These are phyloP conservation scores for Lutjanus erythropterus DNA, from an alignment of 2,113 vertebrate species.

Conservation along the genomic window DNA sequence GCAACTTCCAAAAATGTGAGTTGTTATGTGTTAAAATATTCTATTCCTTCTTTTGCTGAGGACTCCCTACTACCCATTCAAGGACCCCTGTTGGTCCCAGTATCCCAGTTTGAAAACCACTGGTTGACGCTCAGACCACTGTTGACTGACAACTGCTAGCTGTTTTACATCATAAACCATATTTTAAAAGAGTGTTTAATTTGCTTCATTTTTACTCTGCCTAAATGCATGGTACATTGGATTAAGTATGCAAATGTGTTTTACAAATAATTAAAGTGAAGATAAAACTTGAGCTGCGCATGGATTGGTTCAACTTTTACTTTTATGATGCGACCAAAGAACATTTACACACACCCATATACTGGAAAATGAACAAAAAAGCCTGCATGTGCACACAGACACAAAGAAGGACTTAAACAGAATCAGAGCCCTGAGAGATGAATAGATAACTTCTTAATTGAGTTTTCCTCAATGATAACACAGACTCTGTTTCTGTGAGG, in stretches of 20 bases:
- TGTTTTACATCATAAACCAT: background rate
- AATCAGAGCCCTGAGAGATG: slow-evolving; percentile 20
- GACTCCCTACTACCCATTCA: no score
- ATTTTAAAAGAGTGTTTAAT: background rate
- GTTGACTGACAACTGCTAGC: no score
- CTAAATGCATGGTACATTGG: background rate
- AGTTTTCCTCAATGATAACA: slow-evolving; percentile 56
- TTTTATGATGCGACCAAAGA: slow-evolving; percentile 16
- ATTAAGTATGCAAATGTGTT: background rate
- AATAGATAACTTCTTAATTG: slow-evolving; percentile 54
- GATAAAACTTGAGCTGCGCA: background rate
- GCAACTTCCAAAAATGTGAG: no score
- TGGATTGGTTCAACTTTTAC: background rate
- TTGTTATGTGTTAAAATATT: no score
- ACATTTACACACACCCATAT: background rate
- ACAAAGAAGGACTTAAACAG: slow-evolving; percentile 1
- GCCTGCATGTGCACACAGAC: background rate
- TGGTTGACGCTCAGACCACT: no score
- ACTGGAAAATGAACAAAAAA: background rate
- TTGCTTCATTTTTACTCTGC: background rate
- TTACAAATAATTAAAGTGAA: background rate
- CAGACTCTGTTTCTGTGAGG: slow-evolving; percentile 48
- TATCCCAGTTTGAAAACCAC: no score
- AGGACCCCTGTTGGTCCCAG: no score
- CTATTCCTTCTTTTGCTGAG: no score